Evolutionary conservation across 1,140 invertebrate species (phyloP), one percentile per base, ranked within the genome.

Genomic region (Zaprionus ghesquierei): DNA sequence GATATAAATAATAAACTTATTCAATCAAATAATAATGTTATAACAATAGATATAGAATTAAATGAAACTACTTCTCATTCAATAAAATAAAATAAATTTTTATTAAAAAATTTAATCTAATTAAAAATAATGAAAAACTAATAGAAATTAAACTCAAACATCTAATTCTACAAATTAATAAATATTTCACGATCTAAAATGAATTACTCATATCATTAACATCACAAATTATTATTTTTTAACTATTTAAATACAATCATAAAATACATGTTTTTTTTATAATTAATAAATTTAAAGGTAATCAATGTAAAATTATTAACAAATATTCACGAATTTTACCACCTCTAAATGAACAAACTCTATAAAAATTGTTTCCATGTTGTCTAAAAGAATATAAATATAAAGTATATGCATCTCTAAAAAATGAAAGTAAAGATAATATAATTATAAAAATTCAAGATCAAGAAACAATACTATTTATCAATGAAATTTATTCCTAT

Each of bases 161-260:
- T 81, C 59, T 77, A 81, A 81, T 78, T 81, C 77, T 90, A 91
- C 77, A 92, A 92, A 92, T 91, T 89, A 81, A 90, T 74, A 92
- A 89, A 89, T 75, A 81, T 74, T 81, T 80, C 77, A 89, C 86
- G 84, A 92, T 92, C 87, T 92, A 93, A 93, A 92, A 90, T 92
- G 82, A 89, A 64, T 69, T 70, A 68, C 79, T 90, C 89, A 93
- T 92, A 92, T 93, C 85, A 92, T 92, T 94, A 92, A 93, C 71
- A 73, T 92, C 93, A 94, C 94, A 94, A 94, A 93, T 93, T 92
- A 94, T 93, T 89, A 93, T 94, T 94, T 94, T 92, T 76, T 61
- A 94, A 94, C 93, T 93, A 94, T 93, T 93, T 93, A 94, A 94
- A 92, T 93, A 93, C 92, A 93, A 90, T 90, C 90, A 93, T 89